Percentiles rank a stretch among this genome's conserved stretches.
These are phyloP conservation scores for Narcine bancroftii DNA, from an alignment of 2,113 vertebrate genomes.

Conservation along the genomic window DNA sequence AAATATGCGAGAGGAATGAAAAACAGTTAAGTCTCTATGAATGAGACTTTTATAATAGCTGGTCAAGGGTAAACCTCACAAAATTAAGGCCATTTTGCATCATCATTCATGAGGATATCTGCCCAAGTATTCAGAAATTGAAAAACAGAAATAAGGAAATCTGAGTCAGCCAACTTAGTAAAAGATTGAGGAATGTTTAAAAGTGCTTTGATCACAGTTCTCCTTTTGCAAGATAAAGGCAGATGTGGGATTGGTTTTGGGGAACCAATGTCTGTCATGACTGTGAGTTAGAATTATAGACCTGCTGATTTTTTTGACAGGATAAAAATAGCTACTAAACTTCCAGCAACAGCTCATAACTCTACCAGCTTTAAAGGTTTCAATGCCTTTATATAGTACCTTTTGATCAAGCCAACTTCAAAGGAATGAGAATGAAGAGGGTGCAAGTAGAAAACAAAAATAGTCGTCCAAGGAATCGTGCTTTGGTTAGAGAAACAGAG, in stretches of 20 bases:
- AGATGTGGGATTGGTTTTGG: neutral
- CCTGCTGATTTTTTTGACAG: neutral
- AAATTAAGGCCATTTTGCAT: neutral
- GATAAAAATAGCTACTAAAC: neutral
- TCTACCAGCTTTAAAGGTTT: neutral
- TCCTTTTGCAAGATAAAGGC: neutral
- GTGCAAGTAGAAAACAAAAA: neutral
- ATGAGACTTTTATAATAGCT: neutral
- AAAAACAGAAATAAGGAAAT: neutral
- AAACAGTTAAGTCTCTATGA: neutral
- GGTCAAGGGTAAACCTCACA: neutral
- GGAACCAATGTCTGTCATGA: neutral
- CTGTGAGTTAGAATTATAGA: neutral
- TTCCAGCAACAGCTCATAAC: neutral
- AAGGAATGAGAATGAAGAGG: neutral
- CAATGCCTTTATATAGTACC: neutral
- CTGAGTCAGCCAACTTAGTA: neutral
- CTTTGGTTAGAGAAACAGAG: neutral
- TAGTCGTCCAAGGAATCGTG: neutral
- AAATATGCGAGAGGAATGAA: neutral
- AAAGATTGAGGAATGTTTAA: neutral
- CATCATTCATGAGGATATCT: no score
- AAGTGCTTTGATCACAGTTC: neutral
- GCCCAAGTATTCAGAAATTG: neutral
- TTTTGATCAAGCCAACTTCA: neutral